Percentiles rank a stretch among this genome's conserved stretches.
Evolutionary conservation across 2,888 invertebrate genomes (phyloP).

Genomic region (Labia minor): DNA sequence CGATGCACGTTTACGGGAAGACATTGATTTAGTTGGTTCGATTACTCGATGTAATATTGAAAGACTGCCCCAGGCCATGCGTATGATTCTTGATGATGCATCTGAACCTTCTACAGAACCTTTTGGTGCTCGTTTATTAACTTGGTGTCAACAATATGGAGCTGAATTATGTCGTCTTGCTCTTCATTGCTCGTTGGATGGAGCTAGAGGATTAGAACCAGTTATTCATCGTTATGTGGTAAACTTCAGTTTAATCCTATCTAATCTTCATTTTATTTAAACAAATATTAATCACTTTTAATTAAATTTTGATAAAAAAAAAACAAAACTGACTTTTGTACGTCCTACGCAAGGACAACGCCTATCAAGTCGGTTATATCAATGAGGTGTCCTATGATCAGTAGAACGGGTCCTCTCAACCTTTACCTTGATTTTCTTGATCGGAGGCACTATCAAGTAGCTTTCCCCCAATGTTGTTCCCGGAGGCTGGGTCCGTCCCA

Average conservation of each 20-base stretch:
- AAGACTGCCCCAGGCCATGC: conserved; percentile 33
- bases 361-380: too few species aligned
- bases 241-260: conserved; percentile 26
- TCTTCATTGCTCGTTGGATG: conserved; percentile 35
- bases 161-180: conserved; percentile 34
- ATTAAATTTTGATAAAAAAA: too few species aligned
- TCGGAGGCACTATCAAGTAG: too few species aligned
- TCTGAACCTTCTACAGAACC: conserved; percentile 29
- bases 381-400: too few species aligned
- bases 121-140: conserved; percentile 34
- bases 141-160: conserved; percentile 31
- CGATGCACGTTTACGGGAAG: conserved; percentile 33
- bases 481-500: too few species aligned
- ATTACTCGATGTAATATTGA: conserved; percentile 34
- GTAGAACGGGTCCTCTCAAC: too few species aligned
- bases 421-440: too few species aligned
- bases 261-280: conserved; percentile 2
- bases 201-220: conserved; percentile 33
- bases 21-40: conserved; percentile 37
- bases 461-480: too few species aligned
- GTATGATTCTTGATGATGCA: conserved; percentile 33
- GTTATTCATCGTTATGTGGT: conserved; percentile 36
- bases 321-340: too few species aligned
- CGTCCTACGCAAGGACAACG: too few species aligned
- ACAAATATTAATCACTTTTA: background rate